A percentile compares a stretch with the other conserved stretches of the same genome.
phyloP scores from a whole-genome alignment of 2,113 vertebrate species.

The Neodon shergylaensis region DNA sequence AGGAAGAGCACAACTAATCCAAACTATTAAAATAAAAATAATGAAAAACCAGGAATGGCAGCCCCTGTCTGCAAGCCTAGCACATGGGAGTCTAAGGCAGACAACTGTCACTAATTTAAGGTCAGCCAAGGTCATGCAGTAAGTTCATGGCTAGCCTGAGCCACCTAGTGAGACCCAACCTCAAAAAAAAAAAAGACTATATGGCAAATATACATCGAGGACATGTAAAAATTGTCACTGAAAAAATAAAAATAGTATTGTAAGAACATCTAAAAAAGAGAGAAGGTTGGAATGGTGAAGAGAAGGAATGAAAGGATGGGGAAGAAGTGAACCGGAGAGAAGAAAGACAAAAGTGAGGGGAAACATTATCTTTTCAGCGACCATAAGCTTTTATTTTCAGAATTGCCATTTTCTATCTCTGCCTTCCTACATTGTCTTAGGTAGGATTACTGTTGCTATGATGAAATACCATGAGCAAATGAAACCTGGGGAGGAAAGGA shows the following conservation, averaged over 20 bases:
- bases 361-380: constrained; percentile 6
- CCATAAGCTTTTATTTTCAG: neutral
- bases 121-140: neutral
- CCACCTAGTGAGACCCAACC: neutral
- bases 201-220: neutral
- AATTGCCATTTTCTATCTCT: neutral
- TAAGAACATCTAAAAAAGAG: neutral
- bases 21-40: constrained; percentile 33
- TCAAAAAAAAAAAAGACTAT: neutral
- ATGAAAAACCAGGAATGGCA: neutral
- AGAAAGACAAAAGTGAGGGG: neutral
- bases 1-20: neutral
- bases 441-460: neutral
- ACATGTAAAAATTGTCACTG: neutral
- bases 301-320: neutral
- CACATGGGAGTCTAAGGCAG: neutral
- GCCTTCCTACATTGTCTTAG: neutral
- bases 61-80: neutral
- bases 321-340: neutral
- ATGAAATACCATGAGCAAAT: neutral
- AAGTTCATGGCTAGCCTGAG: neutral
- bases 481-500: neutral
- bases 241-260: neutral
- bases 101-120: neutral
- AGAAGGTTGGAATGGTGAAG: neutral